A percentile compares a stretch with the other conserved stretches of the same genome.
Evolutionary conservation across 2,113 vertebrate species (phyloP).

Genomic region (Anhinga rufa): DNA sequence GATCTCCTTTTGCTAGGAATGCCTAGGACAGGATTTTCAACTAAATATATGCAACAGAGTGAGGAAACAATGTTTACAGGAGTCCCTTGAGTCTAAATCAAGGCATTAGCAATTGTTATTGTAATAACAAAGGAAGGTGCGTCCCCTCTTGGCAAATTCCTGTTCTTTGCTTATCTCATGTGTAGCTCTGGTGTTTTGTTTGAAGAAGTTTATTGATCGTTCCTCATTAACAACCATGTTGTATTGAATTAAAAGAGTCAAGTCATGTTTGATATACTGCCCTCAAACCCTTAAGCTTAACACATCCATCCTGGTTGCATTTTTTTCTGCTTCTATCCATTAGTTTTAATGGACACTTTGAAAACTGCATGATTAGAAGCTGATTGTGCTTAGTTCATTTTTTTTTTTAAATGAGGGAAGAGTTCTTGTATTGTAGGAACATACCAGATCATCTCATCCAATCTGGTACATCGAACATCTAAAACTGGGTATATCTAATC

Average conservation of each 20-base stretch:
- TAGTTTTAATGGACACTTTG: background rate
- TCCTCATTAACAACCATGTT: slow-evolving; percentile 7
- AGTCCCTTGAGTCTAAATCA: background rate
- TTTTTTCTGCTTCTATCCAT: slow-evolving; percentile 18
- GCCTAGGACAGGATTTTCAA: background rate
- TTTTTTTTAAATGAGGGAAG: background rate
- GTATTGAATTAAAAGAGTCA: background rate
- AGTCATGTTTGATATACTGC: slow-evolving; percentile 16
- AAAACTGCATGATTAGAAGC: background rate
- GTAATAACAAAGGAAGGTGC: background rate
- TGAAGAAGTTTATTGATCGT: slow-evolving; percentile 26
- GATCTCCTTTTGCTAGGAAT: background rate
- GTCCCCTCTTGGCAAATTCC: background rate
- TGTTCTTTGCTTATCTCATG: background rate
- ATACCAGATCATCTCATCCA: background rate
- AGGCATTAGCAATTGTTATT: background rate
- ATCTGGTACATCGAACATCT: background rate
- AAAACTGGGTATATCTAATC: background rate
- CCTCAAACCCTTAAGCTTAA: background rate
- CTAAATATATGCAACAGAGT: background rate
- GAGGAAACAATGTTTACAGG: background rate
- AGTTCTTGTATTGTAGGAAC: background rate
- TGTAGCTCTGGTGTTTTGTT: background rate
- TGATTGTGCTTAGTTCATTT: background rate
- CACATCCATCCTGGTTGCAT: background rate